Conservation (phyloP, 2,113 vertebrate genomes). For the Telmatochromis brichardi region DNA sequence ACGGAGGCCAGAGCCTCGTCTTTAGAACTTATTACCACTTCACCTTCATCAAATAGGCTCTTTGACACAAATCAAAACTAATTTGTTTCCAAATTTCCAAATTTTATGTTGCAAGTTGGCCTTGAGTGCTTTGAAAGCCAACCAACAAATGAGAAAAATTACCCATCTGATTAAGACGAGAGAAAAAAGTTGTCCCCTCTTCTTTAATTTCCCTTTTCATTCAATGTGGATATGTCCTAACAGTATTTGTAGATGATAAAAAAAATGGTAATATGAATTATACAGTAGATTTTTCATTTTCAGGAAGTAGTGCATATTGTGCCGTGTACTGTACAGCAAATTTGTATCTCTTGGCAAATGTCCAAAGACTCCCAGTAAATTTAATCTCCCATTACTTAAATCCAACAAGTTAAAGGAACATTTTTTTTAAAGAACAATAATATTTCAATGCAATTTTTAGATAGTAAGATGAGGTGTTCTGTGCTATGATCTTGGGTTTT, state of each 20-base stretch:
- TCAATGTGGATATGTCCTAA: background rate
- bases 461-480: background rate
- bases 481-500: background rate
- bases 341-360: background rate
- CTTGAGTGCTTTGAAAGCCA: background rate
- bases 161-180: background rate
- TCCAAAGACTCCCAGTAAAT: background rate
- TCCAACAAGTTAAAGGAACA: background rate
- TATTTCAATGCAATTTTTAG: background rate
- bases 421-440: background rate
- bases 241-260: background rate
- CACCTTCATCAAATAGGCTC: background rate
- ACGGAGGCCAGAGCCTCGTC: accelerated
- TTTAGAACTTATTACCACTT: background rate
- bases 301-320: background rate
- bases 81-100: background rate
- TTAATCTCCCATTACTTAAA: background rate
- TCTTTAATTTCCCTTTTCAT: background rate
- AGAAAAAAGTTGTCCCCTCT: background rate
- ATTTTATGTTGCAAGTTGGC: background rate
- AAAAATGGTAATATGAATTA: background rate
- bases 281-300: background rate
- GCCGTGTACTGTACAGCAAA: background rate
- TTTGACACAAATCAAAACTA: background rate
- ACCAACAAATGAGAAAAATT: background rate